Evolutionary conservation across 2,113 vertebrate species (phyloP), one percentile per base, ranked within the genome.

Genomic region (Plotosus lineatus): DNA sequence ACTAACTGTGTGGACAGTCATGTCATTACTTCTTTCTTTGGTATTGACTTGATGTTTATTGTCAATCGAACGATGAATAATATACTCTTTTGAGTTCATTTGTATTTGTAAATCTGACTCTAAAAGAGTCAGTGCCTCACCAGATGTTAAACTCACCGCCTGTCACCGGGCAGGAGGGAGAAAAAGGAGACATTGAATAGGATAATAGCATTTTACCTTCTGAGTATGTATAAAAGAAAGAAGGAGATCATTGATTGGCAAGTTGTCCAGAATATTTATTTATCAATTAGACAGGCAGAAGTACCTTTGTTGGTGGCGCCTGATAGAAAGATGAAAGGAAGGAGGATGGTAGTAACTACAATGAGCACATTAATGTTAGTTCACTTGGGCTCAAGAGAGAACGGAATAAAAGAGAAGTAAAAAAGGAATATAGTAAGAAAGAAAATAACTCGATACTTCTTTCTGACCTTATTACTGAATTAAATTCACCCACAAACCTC

Each of bases 261-360:
- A 85, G 50, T 81, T 89, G 86, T 88, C 87, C 86, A 86, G 87
- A 88, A 87, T 86, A 83, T 87, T 89, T 86, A 78, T 74, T 89
- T 88, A 91, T 92, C 89, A 90, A 88, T 92, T 92, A 92, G 88
- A 82, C 56, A 58, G 19, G 75, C 56, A 80, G 86, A 83, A 88
- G 83, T 85, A 38, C n/a, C 56, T 61, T 81, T 75, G 58, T 40
- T 65, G 36, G 44, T 82, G 85, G 82, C 85, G 69, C 28, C 51
- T 31, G 86, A 88, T 65, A 83, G 60, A 60, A 86, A 84, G 69
- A 85, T 81, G 77, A 63, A 33, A 81, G 80, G 17, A 17, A 80
- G 51, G 42, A 66, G 83, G 87, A 80, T 79, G 86, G 85, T 79
- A 55, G 28, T 61, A 74, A 17, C 42, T 74, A 44, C 63, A 74